Evolutionary conservation across 2,888 invertebrate species (phyloP).

Genomic region (Eledona agricola): DNA sequence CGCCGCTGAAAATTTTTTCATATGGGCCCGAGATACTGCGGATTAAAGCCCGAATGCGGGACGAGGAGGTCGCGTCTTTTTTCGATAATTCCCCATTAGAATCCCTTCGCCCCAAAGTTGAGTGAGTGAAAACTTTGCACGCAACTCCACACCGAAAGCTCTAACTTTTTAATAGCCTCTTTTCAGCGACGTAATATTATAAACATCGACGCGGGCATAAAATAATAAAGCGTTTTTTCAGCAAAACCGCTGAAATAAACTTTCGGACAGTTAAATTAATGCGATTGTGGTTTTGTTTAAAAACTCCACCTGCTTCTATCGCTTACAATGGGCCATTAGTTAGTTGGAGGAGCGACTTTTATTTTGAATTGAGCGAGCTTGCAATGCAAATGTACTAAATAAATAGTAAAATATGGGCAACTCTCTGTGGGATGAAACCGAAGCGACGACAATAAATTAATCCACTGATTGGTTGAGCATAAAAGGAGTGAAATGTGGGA

Average conservation of each 20-base stretch:
- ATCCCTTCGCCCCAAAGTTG: conserved; percentile 7
- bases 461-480: no score
- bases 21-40: no score
- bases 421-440: conserved; percentile 1
- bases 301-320: conserved; percentile 27
- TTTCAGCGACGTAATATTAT: conserved; percentile 1
- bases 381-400: no score
- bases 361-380: no score
- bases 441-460: no score
- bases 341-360: conserved; percentile 2
- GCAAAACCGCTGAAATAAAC: conserved; percentile 7
- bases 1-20: conserved; percentile 18
- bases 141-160: conserved; percentile 1
- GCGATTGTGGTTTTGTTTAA: conserved; percentile 12
- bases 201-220: neutral
- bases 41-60: no score
- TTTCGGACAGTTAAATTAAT: conserved; percentile 11
- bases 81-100: conserved; percentile 10
- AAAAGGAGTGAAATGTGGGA: no score
- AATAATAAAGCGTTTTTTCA: conserved; percentile 13
- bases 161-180: conserved; percentile 18
- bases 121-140: conserved; percentile 9
- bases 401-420: neutral
- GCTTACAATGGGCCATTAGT: conserved; percentile 14
- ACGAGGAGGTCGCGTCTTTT: no score